phyloP scores from a whole-genome alignment of 2,797 vertebrate genomes.

The Vireo griseus region DNA sequence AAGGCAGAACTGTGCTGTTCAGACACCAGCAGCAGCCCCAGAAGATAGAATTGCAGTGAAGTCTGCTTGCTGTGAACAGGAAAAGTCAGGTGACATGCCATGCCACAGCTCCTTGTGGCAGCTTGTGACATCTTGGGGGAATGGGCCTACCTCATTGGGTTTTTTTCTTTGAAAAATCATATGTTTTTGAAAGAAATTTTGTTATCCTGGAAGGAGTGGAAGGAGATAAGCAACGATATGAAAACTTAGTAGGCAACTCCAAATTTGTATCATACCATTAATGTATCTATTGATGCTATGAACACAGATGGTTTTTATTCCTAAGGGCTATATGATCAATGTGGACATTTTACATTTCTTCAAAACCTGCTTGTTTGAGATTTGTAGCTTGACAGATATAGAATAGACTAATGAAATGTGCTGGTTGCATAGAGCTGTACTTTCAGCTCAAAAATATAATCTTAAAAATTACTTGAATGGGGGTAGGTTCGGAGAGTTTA shows the following conservation, averaged over 20 bases:
- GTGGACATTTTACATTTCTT: not conserved
- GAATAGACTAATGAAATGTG: not conserved
- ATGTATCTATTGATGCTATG: not conserved
- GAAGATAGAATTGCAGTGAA: not conserved
- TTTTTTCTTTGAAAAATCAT: not conserved
- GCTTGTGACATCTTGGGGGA: not conserved
- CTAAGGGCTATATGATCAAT: not conserved
- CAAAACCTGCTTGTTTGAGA: not conserved
- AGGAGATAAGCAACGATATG: not conserved
- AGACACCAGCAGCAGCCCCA: not conserved
- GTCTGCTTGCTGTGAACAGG: not conserved
- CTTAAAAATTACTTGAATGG: not conserved
- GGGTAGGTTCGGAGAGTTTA: not conserved
- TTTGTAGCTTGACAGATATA: not conserved
- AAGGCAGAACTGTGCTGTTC: not conserved
- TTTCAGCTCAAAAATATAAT: not conserved
- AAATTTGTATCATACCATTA: not conserved
- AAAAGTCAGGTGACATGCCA: rapidly evolving
- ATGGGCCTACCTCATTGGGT: rapidly evolving
- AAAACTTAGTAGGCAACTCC: not conserved
- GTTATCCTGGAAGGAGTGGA: not conserved
- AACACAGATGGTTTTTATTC: not conserved
- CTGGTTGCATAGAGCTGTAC: not conserved
- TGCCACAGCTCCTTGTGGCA: not conserved
- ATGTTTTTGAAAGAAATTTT: not conserved